phyloP scores from a whole-genome alignment of 2,797 vertebrate species.

The Aphelocoma californica region DNA sequence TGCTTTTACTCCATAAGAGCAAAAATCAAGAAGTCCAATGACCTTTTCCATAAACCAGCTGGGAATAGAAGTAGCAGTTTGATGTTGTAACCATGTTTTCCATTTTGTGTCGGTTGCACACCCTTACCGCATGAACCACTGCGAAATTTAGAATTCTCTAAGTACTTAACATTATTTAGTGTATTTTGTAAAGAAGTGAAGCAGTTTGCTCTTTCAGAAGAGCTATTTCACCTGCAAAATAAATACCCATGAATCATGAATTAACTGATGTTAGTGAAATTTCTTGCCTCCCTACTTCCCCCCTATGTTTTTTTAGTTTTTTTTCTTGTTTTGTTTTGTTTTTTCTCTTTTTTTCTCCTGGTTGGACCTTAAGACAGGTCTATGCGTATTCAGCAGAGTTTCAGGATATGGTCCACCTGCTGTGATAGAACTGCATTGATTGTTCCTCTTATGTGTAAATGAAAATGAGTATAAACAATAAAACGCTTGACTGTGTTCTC shows the following conservation, averaged over 20 bases:
- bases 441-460: constrained; percentile 74
- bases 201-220: constrained; percentile 66
- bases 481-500: constrained; percentile 74
- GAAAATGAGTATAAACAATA: constrained; percentile 75
- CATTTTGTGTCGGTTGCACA: constrained; percentile 74
- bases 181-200: constrained; percentile 72
- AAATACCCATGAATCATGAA: constrained; percentile 67
- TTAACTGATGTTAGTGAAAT: constrained; percentile 60
- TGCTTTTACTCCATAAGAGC: constrained; percentile 57
- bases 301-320: background rate
- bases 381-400: constrained; percentile 56
- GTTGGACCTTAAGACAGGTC: constrained; percentile 44
- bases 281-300: constrained; percentile 16
- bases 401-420: constrained; percentile 62
- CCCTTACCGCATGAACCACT: constrained; percentile 72
- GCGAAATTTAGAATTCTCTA: constrained; percentile 67
- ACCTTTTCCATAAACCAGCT: constrained; percentile 50
- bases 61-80: constrained; percentile 73
- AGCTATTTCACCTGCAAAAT: constrained; percentile 68
- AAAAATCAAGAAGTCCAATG: constrained; percentile 44
- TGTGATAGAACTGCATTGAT: constrained; percentile 73
- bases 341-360: background rate
- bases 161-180: constrained; percentile 68
- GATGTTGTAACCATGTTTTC: constrained; percentile 67
- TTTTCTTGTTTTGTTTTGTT: background rate